phyloP scores from a whole-genome alignment of 2,113 vertebrate species.

The Ahaetulla prasina region DNA sequence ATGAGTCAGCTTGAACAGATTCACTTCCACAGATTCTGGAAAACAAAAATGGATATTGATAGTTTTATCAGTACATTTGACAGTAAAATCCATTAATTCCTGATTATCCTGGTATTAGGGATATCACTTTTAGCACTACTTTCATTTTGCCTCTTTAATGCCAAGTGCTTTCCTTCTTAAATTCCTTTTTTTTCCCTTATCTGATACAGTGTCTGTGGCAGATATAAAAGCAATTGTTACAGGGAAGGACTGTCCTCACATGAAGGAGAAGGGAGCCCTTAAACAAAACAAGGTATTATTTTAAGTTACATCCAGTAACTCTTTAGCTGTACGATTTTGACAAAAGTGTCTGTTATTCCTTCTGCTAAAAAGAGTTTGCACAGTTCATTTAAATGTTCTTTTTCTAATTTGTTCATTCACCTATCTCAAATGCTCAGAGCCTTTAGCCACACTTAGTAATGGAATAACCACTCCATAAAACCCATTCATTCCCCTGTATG shows the following conservation, averaged over 20 bases:
- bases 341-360: neutral
- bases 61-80: slow-evolving; percentile 6
- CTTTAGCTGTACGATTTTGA: neutral
- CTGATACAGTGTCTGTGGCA: slow-evolving; percentile 89
- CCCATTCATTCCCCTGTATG: neutral
- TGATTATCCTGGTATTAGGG: neutral
- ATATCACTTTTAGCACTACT: slow-evolving; percentile 30
- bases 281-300: slow-evolving; percentile 96
- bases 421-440: neutral
- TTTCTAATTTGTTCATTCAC: neutral
- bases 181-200: slow-evolving; percentile 35
- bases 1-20: neutral
- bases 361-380: neutral
- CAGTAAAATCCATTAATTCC: neutral
- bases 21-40: neutral
- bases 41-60: neutral
- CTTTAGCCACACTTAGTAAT: neutral
- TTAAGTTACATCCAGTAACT: neutral
- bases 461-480: neutral
- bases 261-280: slow-evolving; percentile 99
- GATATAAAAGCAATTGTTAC: slow-evolving; percentile 99
- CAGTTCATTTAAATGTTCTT: neutral
- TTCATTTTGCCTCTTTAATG: slow-evolving; percentile 4
- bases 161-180: slow-evolving; percentile 7
- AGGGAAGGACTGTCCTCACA: slow-evolving; percentile 97